phyloP scores from a whole-genome alignment of 2,113 vertebrate genomes.

The Epinephelus fuscoguttatus region DNA sequence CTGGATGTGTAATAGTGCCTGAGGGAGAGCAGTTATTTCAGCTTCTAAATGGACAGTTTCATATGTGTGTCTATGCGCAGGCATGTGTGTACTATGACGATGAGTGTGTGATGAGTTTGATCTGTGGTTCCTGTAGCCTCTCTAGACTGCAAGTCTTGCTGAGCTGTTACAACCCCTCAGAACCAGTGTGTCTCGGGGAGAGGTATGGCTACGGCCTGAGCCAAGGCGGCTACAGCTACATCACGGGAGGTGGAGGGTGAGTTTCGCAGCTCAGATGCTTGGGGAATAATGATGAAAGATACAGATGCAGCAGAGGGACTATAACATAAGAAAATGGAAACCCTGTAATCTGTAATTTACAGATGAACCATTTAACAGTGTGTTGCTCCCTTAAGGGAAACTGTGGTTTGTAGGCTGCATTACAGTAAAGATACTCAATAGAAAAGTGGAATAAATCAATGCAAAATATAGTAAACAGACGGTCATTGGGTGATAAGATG shows the following conservation, averaged over 20 bases:
- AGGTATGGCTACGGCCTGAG: constrained; percentile 94
- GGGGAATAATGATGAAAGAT: constrained; percentile 52
- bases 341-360: constrained; percentile 63
- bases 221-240: constrained; percentile 96
- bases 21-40: constrained; percentile 48
- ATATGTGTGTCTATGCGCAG: constrained; percentile 3
- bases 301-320: constrained; percentile 28
- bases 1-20: constrained; percentile 42
- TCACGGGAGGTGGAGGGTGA: constrained; percentile 98
- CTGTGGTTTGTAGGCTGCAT: constrained; percentile 16
- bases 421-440: constrained; percentile 22
- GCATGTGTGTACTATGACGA: constrained; percentile 29
- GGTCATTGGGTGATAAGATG: constrained; percentile 4
- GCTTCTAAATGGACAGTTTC: constrained; percentile 36
- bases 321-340: constrained; percentile 53
- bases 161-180: constrained; percentile 91
- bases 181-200: constrained; percentile 92
- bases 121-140: constrained; percentile 82
- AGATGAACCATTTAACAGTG: constrained; percentile 54
- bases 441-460: constrained; percentile 35
- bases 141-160: constrained; percentile 91
- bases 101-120: constrained; percentile 52
- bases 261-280: constrained; percentile 55
- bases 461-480: constrained; percentile 4
- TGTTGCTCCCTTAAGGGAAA: constrained; percentile 17